Percentiles rank a stretch among this genome's conserved stretches.
Evolutionary conservation across 2,888 invertebrate species (phyloP).

Genomic region (Luperina nickerlii): DNA sequence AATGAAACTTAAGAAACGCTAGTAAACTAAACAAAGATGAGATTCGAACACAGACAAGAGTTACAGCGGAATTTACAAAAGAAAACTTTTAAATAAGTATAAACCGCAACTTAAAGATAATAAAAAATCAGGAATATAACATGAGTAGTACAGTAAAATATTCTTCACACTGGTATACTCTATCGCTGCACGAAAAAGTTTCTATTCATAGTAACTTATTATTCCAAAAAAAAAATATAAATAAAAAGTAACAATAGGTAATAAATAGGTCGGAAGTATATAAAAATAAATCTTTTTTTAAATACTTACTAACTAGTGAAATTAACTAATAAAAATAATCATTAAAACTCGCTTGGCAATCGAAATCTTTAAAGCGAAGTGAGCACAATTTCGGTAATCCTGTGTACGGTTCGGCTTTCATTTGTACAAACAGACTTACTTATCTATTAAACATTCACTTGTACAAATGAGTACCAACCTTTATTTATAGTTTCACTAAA

Average conservation of each 20-base stretch:
- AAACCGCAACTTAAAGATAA: conserved; percentile 86
- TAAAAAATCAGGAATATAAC: conserved; percentile 69
- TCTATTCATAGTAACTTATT: conserved; percentile 57
- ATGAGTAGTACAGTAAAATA: conserved; percentile 57
- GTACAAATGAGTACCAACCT: conserved; percentile 59
- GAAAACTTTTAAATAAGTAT: conserved; percentile 84
- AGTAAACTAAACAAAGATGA: conserved; percentile 79
- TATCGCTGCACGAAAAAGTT: conserved; percentile 70
- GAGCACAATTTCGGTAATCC: conserved; percentile 61
- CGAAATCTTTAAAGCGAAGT: conserved; percentile 70
- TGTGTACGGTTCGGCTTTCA: conserved; percentile 47
- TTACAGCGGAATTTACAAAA: conserved; percentile 74
- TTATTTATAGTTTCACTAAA: conserved; percentile 23
- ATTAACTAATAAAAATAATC: conserved; percentile 77
- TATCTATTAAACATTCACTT: conserved; percentile 43
- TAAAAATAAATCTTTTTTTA: conserved; percentile 87
- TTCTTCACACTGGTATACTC: conserved; percentile 77
- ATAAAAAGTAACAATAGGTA: conserved; percentile 84
- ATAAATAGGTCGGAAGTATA: conserved; percentile 87
- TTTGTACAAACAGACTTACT: conserved; percentile 59
- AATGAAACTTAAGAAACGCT: conserved; percentile 81
- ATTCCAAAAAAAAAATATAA: conserved; percentile 71
- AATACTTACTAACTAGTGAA: conserved; percentile 84
- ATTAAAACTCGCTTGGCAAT: conserved; percentile 71
- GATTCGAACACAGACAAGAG: conserved; percentile 86